phyloP scores from a whole-genome alignment of 1,140 invertebrate genomes.

The Drosophila mauritiana region DNA sequence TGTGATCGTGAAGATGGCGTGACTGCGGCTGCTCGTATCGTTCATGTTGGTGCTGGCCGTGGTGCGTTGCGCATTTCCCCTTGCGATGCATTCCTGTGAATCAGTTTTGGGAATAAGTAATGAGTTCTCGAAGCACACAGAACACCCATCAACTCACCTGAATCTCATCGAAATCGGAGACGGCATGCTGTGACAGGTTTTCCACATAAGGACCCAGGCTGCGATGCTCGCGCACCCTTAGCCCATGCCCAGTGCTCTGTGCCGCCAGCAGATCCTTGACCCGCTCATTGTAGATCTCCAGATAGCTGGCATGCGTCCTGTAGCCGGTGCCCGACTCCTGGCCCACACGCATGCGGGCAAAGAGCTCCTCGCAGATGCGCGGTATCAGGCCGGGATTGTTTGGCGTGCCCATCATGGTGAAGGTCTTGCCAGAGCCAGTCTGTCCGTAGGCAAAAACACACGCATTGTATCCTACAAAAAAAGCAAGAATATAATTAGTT shows the following conservation, averaged over 20 bases:
- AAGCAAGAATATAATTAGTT: too few relatives aligned
- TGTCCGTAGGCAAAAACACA: conserved; percentile 96
- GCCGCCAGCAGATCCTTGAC: conserved; percentile 93
- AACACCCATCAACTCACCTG: conserved; percentile 85
- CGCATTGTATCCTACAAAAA: conserved; percentile 99
- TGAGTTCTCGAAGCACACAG: background rate
- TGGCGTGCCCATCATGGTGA: conserved; percentile 98
- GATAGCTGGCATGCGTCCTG: conserved; percentile 92
- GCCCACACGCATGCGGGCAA: conserved; percentile 90
- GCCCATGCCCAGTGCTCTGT: conserved; percentile 88
- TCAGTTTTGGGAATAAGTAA: background rate
- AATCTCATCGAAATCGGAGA: conserved; percentile 94
- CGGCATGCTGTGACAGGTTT: conserved; percentile 93
- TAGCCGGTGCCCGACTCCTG: conserved; percentile 93
- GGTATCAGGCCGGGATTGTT: conserved; percentile 94
- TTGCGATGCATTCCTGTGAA: conserved; percentile 89
- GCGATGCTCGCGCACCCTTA: conserved; percentile 96
- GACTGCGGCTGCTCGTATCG: conserved; percentile 95
- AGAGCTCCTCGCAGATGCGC: conserved; percentile 92
- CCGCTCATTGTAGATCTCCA: conserved; percentile 97
- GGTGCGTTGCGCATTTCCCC: conserved; percentile 91
- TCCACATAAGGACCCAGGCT: conserved; percentile 97
- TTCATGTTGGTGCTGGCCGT: conserved; percentile 95
- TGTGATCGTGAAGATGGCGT: conserved; percentile 98
- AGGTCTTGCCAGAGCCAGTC: conserved; percentile 96